Conservation (phyloP, 2,888 invertebrate genomes). For the Beris morrisii region DNA sequence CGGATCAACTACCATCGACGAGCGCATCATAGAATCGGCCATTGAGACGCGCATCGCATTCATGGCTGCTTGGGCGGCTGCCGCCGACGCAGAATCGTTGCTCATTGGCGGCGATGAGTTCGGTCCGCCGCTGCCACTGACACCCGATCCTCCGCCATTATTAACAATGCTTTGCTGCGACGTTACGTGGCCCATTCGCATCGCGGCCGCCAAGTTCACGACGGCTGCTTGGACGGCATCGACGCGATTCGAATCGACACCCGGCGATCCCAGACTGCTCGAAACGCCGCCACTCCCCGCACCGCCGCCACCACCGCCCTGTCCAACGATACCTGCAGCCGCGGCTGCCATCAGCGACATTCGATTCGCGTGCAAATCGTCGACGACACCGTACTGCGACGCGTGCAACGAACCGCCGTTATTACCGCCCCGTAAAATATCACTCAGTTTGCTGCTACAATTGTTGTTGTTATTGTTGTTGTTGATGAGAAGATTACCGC, state of each 20-base stretch:
- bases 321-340: conserved; percentile 64
- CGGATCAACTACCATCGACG: conserved; percentile 57
- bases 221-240: conserved; percentile 73
- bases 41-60: conserved; percentile 64
- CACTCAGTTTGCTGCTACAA: conserved; percentile 62
- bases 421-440: conserved; percentile 51
- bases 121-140: conserved; percentile 39
- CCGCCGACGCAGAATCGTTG: conserved; percentile 56
- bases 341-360: conserved; percentile 74
- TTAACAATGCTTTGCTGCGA: conserved; percentile 44
- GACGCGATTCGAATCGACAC: conserved; percentile 58
- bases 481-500: conserved; percentile 63
- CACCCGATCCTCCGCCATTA: conserved; percentile 33
- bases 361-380: conserved; percentile 63
- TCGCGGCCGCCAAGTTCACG: conserved; percentile 75
- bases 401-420: conserved; percentile 63
- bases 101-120: conserved; percentile 54
- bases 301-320: conserved; percentile 57
- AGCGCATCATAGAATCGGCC: conserved; percentile 60
- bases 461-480: conserved; percentile 64
- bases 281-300: conserved; percentile 54
- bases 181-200: conserved; percentile 62
- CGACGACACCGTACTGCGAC: conserved; percentile 68
- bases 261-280: conserved; percentile 54
- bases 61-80: conserved; percentile 62